Base-by-base conservation (phyloP, 23 tunicate genomes). In the Trididemnum miniatum region DNA sequence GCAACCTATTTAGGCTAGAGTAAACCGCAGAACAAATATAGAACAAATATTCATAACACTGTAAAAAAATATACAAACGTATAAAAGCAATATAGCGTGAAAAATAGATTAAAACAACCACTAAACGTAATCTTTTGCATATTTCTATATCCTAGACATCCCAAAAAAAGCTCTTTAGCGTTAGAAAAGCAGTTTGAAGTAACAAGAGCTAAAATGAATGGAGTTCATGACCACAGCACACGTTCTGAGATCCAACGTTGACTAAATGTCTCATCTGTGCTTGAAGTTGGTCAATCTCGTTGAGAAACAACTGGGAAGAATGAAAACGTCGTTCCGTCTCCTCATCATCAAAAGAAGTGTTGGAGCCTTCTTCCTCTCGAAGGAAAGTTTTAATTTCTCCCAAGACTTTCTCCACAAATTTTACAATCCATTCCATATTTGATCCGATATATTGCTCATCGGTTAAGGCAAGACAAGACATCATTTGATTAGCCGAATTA, bases 201-300 rank as follows among this genome's bases (percentile, higher is more conserved):
- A n/a, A n/a, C n/a, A n/a, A n/a, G n/a, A n/a, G n/a, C n/a, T n/a
- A n/a, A n/a, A n/a, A n/a, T n/a, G n/a, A n/a, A n/a, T n/a, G n/a
- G n/a, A n/a, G n/a, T n/a, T n/a, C n/a, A n/a, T n/a, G n/a, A 49
- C 57, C 67, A n/a, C 67, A 62, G 26, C 67, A 62, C 5, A 3
- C n/a, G 29, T 26, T 22, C 5, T 26, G 67, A 12, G 67, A 5
- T 22, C 26, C 29, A 4, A 24, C 67, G 29, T 62, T 62, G 67
- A 62, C 5, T 4, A 62, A 62, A 67, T 67, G 75, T 30, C 75
- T 7, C 38, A 83, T 34, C 32, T 85, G 89, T 39, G 34, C 77
- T 35, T 76, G 78, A 23, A 85, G 73, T 35, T 77, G 82, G 5
- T 77, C 34, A 50, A 85, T 44, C 40, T 85, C 89, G 59, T 85